Base-by-base conservation (phyloP, 2,113 vertebrate genomes). In the Chaenogobius annularis region DNA sequence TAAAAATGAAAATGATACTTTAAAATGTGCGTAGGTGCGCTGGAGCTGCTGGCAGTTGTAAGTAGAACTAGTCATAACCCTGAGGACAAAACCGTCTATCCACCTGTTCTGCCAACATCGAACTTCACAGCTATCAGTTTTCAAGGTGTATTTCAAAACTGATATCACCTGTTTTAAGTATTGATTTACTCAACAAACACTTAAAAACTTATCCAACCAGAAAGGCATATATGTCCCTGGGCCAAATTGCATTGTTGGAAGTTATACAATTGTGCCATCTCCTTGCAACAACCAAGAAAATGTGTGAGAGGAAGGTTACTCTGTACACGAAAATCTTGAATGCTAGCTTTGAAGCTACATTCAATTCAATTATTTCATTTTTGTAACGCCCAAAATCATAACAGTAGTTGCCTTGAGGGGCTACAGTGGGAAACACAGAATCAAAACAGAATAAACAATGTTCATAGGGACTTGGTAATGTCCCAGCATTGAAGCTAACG, bases 61-160 rank as follows among this genome's bases (percentile, higher is more conserved):
- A 68, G 69, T 76, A n/a, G 69, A 84, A 50, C 75, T 77, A 83
- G 82, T 85, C 74, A 79, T 66, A n/a, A 56, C 35, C 74, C 79
- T 8, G 48, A 50, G 72, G 87, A 77, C 58, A 77, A 56, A 82
- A 67, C 80, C 40, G 20, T 76, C 80, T 52, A 35, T 73, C 37
- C 73, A 31, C 58, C 75, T 65, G 56, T 52, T 62, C 54, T 66
- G 58, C 59, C 62, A 55, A 74, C 75, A 12, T 43, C 9, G 9
- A 20, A 17, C 35, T 43, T 31, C 10, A n/a, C 35, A 37, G 10
- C 7, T 9, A 35, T 15, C 35, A n/a, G 61, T n/a, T 63, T 40
- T n/a, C 35, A n/a, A 43, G 61, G 35, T 63, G 31, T 43, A 13
- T 37, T 62, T 37, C 31, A 62, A 31, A 63, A 40, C 35, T 40